A percentile compares a stretch with the other conserved stretches of the same genome.
These are phyloP conservation scores for Liposcelis brunnea DNA, from an alignment of 2,888 invertebrate genomes.

Conservation along the genomic window DNA sequence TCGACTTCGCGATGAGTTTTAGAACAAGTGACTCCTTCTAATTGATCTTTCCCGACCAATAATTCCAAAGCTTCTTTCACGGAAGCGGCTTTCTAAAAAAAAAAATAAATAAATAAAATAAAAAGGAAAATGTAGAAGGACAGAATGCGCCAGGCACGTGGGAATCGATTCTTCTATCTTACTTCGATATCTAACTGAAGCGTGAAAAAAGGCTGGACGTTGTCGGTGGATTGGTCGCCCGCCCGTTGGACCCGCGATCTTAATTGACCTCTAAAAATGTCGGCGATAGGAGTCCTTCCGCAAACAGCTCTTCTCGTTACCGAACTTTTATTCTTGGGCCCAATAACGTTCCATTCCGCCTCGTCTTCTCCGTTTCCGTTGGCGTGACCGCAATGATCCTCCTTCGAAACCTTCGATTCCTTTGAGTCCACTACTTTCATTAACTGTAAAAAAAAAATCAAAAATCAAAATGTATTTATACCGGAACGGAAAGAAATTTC, in stretches of 20 bases:
- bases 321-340: slow-evolving; percentile 71
- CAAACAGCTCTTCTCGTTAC: slow-evolving; percentile 71
- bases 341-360: slow-evolving; percentile 36
- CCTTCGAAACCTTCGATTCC: too few species aligned
- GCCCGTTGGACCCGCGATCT: slow-evolving; percentile 63
- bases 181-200: slow-evolving; percentile 90
- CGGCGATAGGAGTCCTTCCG: slow-evolving; percentile 72
- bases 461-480: slow-evolving; percentile 3
- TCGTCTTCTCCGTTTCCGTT: too few species aligned
- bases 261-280: slow-evolving; percentile 84
- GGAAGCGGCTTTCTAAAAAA: slow-evolving; percentile 52
- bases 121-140: neutral
- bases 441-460: too few species aligned
- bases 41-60: slow-evolving; percentile 55
- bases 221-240: slow-evolving; percentile 56
- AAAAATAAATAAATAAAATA: too few species aligned
- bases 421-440: too few species aligned
- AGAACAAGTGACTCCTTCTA: slow-evolving; percentile 72
- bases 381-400: too few species aligned
- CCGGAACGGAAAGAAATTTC: too few species aligned
- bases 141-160: too few species aligned
- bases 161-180: too few species aligned
- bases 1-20: slow-evolving; percentile 68
- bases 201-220: slow-evolving; percentile 90
- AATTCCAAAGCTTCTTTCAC: slow-evolving; percentile 79